A percentile compares a stretch with the other conserved stretches of the same genome.
Conservation (phyloP, 2,113 vertebrate genomes). For the Eidolon helvum region DNA sequence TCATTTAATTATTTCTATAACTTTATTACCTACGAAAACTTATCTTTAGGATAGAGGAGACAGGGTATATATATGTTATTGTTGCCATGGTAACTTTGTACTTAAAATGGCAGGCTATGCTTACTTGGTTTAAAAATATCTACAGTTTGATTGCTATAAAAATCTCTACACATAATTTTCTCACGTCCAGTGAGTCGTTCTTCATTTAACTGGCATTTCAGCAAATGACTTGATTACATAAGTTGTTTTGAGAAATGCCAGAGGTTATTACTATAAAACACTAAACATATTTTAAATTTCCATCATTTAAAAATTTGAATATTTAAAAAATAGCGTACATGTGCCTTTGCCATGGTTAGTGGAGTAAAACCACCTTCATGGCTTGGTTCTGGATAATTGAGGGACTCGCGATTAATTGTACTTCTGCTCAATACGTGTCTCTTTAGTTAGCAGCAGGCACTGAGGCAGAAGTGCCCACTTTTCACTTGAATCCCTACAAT, state of each 20-base stretch:
- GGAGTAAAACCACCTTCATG: background rate
- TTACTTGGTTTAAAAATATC: constrained; percentile 51
- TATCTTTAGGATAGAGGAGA: constrained; percentile 25
- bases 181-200: background rate
- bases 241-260: constrained; percentile 16
- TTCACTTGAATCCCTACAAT: background rate
- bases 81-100: constrained; percentile 59
- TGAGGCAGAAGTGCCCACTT: background rate
- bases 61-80: constrained; percentile 7
- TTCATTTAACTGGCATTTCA: constrained; percentile 1
- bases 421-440: background rate
- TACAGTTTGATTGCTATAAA: constrained; percentile 15
- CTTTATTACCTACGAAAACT: constrained; percentile 34
- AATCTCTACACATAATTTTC: constrained; percentile 6
- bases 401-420: background rate
- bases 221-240: background rate
- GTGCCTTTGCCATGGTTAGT: background rate
- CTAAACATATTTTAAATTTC: background rate
- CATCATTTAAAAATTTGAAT: background rate
- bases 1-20: background rate
- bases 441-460: background rate
- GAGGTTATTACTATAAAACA: background rate
- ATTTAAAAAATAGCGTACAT: background rate
- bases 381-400: background rate
- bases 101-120: constrained; percentile 47